A percentile compares a stretch with the other conserved stretches of the same genome.
These are phyloP conservation scores for Hylaeus volcanicus DNA, from an alignment of 1,140 invertebrate species.

Conservation along the genomic window DNA sequence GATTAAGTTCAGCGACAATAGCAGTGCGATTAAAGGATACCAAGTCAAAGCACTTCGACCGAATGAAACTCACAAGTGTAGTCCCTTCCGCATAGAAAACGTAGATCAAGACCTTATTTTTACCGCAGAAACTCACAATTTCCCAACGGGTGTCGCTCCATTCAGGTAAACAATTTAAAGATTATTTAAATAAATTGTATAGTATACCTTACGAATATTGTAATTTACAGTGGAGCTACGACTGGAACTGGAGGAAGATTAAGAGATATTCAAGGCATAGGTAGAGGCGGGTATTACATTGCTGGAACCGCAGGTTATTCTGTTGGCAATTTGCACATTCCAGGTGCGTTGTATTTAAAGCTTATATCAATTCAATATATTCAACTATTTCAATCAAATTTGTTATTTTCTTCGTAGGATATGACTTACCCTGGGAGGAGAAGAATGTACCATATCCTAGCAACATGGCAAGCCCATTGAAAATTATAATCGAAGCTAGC, in stretches of 20 bases:
- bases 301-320: constrained; percentile 98
- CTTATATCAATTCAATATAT: neutral
- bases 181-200: neutral
- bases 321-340: constrained; percentile 95
- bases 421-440: constrained; percentile 94
- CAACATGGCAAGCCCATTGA: constrained; percentile 94
- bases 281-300: constrained; percentile 94
- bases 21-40: constrained; percentile 96
- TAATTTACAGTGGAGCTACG: constrained; percentile 91
- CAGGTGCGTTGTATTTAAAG: constrained; percentile 83
- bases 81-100: constrained; percentile 83
- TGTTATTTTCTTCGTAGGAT: constrained; percentile 80
- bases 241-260: constrained; percentile 98
- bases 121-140: constrained; percentile 99
- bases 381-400: neutral
- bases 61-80: constrained; percentile 82
- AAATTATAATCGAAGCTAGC: constrained; percentile 96
- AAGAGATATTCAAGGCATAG: constrained; percentile 96
- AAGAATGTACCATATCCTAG: constrained; percentile 87
- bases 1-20: constrained; percentile 99
- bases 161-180: constrained; percentile 82
- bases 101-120: constrained; percentile 95
- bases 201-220: neutral
- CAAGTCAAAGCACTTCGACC: constrained; percentile 85
- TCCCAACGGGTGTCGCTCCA: constrained; percentile 96